Conservation (phyloP, 1,140 invertebrate genomes). For the Octopus sinensis region DNA sequence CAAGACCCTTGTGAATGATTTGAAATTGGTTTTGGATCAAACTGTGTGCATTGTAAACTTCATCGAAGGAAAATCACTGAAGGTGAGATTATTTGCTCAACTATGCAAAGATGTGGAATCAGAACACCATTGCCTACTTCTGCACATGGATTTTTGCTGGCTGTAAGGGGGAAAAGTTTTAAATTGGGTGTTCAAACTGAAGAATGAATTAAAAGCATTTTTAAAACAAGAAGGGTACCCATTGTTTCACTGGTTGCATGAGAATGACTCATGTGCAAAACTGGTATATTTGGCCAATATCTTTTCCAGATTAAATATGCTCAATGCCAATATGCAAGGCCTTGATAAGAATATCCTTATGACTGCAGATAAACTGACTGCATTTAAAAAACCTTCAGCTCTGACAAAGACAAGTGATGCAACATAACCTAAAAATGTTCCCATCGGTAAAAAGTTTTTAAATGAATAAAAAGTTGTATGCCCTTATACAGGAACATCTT, state of each 20-base stretch:
- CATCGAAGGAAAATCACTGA: neutral
- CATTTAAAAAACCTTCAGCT: neutral
- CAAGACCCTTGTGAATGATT: neutral
- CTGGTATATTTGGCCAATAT: too few species aligned
- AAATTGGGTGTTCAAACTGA: neutral
- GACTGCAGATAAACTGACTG: neutral
- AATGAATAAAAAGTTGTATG: neutral
- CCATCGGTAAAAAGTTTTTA: neutral
- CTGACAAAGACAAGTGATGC: neutral
- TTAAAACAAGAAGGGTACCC: neutral
- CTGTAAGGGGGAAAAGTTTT: neutral
- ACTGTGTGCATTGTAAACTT: neutral
- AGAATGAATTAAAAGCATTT: neutral
- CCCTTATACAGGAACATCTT: neutral
- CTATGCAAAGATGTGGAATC: neutral
- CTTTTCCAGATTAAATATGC: too few species aligned
- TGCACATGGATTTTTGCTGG: neutral
- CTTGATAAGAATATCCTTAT: too few species aligned
- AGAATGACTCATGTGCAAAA: neutral
- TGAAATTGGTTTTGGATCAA: neutral
- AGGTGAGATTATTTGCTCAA: neutral
- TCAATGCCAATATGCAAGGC: too few species aligned
- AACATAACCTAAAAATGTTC: neutral
- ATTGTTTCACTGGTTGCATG: neutral
- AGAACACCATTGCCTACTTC: neutral